Evolutionary conservation across 2,797 vertebrate species (phyloP), one percentile per base, ranked within the genome.

Genomic region (Intellagama lesueurii): DNA sequence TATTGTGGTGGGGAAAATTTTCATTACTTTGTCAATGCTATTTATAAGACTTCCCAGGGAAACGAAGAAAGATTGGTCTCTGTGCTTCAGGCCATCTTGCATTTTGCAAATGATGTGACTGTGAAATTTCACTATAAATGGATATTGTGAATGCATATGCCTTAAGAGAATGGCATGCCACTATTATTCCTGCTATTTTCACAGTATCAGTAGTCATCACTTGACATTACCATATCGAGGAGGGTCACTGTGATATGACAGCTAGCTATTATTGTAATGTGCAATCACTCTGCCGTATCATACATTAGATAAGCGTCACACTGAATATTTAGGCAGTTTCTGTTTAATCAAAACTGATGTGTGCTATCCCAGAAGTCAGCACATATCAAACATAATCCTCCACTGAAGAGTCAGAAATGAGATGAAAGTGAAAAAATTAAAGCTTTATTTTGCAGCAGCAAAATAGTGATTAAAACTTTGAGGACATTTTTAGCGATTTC

Each of bases 21-120:
- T 93, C 75, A 89, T 85, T 92, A 92, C 82, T 90, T 91, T 76
- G 28, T 83, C 83, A 88, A 26, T 88, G 56, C 6, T 91, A 86
- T 87, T 90, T 90, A 91, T 35, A 73, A 83, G 86, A 87, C 60
- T 90, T 91, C 9, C 76, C n/a, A 90, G 49, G 30, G 28, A 92
- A 90, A 84, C 30, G 49, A 83, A 1, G 44, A 90, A 83, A 77
- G 12, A 60, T 88, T 89, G 64, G 16, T 88, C 66, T 85, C 35
- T 88, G 12, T 91, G 81, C 89, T 90, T 79, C 60, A 90, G 90
- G 81, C 35, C 87, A 92, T 81, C 68, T 93, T 87, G 87, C 69
- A 90, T 91, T 90, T 64, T 90, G 44, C 16, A 69, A 87, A 92
- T 14, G 56, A 84, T 22, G 28, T 0, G 0, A 35, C 35, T 91